These are phyloP conservation scores for Adelphocoris suturalis DNA, from an alignment of 2,888 invertebrate genomes.

Conservation along the genomic window DNA sequence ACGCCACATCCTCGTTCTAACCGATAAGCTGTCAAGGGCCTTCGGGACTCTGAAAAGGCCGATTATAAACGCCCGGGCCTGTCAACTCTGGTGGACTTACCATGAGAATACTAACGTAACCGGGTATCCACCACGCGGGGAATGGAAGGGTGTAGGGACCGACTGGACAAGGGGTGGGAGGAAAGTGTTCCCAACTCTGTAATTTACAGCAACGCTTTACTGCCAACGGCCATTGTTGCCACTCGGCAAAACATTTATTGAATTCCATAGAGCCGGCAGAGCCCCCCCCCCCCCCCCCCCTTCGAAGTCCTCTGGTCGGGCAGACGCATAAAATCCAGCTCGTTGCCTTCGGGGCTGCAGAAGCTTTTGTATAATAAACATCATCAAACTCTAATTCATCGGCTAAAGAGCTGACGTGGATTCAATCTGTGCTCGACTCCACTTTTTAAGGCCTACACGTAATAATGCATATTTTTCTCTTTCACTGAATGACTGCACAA, in stretches of 20 bases:
- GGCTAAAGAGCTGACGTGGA: slow-evolving; percentile 20
- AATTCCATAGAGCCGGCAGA: slow-evolving; percentile 50
- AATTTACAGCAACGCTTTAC: slow-evolving; percentile 70
- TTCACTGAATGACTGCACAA: too few species aligned
- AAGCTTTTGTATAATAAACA: slow-evolving; percentile 66
- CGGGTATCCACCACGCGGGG: background rate
- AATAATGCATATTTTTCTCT: background rate
- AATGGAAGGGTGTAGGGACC: background rate
- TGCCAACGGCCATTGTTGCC: slow-evolving; percentile 68
- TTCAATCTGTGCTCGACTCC: slow-evolving; percentile 23
- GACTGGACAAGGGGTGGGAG: slow-evolving; percentile 30
- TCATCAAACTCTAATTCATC: slow-evolving; percentile 63
- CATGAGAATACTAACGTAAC: slow-evolving; percentile 58
- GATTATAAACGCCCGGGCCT: slow-evolving; percentile 52
- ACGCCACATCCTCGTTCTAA: slow-evolving; percentile 47
- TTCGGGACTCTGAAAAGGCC: slow-evolving; percentile 54
- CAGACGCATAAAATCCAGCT: slow-evolving; percentile 66
- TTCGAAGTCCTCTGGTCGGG: background rate
- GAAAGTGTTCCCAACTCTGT: slow-evolving; percentile 59
- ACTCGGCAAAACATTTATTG: slow-evolving; percentile 71
- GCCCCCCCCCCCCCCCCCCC: background rate
- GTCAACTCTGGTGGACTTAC: slow-evolving; percentile 61
- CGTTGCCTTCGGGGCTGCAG: slow-evolving; percentile 50
- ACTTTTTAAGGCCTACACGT: background rate
- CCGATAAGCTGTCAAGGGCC: slow-evolving; percentile 59